Percentiles rank a stretch among this genome's conserved stretches.
Evolutionary conservation across 1,140 invertebrate species (phyloP).

Genomic region (Oscheius sp.): DNA sequence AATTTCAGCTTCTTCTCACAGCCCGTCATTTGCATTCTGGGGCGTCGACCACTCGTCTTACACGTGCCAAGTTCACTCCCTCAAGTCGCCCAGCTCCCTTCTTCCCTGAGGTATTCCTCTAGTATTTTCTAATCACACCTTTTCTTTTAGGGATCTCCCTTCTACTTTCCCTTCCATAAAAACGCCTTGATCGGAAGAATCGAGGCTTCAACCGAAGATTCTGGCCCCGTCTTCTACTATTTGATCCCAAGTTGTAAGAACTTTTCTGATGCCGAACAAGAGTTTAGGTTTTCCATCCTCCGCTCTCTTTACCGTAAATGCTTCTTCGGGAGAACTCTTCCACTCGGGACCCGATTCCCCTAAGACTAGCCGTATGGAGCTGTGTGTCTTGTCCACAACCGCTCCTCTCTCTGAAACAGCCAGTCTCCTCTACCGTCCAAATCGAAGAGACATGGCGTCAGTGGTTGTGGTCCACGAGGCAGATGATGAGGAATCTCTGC

Average conservation of each 20-base stretch:
- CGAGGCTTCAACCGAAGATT: not conserved
- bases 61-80: not conserved
- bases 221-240: not conserved
- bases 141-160: not conserved
- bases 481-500: not conserved
- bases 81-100: not conserved
- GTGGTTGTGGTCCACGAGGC: not conserved
- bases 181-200: not conserved
- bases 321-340: not conserved
- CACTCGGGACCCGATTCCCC: not conserved
- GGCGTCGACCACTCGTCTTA: not conserved
- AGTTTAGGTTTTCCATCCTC: not conserved
- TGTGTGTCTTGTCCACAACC: not conserved
- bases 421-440: not conserved
- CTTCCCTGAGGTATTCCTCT: not conserved
- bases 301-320: not conserved
- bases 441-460: not conserved
- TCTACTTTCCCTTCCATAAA: not conserved
- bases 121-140: not conserved
- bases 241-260: not conserved
- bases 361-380: not conserved
- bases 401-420: not conserved
- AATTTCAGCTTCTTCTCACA: not conserved
- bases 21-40: not conserved
- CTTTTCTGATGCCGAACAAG: not conserved